phyloP scores from a whole-genome alignment of 2,113 vertebrate species.

The Percopsis transmontana region DNA sequence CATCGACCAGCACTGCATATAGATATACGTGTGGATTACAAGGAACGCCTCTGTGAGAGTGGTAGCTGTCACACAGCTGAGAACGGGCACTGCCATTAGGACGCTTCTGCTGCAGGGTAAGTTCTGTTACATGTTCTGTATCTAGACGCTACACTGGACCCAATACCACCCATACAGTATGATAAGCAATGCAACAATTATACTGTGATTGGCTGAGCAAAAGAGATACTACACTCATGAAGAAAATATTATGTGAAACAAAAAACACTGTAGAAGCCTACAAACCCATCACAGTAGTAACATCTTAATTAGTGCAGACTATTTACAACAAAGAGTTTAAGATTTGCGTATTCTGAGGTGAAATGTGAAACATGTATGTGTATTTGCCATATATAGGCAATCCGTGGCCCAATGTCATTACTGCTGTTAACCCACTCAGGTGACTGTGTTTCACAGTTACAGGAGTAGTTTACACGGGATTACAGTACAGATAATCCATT shows the following conservation, averaged over 20 bases:
- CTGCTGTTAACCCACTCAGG: slow-evolving; percentile 20
- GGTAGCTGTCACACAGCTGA: slow-evolving; percentile 23
- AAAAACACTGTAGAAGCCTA: not conserved
- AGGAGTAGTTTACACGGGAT: slow-evolving; percentile 78
- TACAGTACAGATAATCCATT: slow-evolving; percentile 76
- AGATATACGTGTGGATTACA: not conserved
- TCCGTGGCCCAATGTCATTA: slow-evolving; percentile 8
- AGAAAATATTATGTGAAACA: too few species aligned
- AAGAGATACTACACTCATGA: not conserved
- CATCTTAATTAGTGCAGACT: too few species aligned
- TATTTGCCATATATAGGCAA: slow-evolving; percentile 18
- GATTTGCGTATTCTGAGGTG: not conserved
- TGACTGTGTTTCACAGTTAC: slow-evolving; percentile 52
- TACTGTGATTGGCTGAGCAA: not conserved
- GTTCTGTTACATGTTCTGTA: not conserved
- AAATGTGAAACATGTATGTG: not conserved
- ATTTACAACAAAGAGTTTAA: not conserved
- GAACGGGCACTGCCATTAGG: slow-evolving; percentile 28
- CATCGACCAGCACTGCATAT: not conserved
- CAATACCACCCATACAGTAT: too few species aligned
- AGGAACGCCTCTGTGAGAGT: slow-evolving; percentile 25
- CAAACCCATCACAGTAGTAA: not conserved
- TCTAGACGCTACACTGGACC: slow-evolving; percentile 19
- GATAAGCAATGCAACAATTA: too few species aligned
- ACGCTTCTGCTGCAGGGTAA: slow-evolving; percentile 57